A percentile compares a stretch with the other conserved stretches of the same genome.
phyloP scores from a whole-genome alignment of 1,140 invertebrate genomes.

The Oryzaephilus surinamensis region DNA sequence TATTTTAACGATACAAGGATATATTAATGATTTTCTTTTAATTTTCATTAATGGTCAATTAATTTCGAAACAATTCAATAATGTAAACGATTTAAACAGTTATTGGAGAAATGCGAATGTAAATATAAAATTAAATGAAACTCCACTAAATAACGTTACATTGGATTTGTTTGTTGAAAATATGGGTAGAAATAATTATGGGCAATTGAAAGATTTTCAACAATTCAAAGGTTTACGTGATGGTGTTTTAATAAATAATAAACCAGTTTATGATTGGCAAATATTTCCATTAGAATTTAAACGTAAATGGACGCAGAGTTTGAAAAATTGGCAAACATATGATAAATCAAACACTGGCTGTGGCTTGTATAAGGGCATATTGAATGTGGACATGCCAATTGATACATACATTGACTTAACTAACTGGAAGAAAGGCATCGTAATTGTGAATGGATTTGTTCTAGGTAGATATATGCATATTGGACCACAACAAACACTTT shows the following conservation, averaged over 20 bases:
- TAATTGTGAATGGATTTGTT: conserved; percentile 52
- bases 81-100: conserved; percentile 33
- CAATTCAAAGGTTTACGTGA: conserved; percentile 43
- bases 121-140: conserved; percentile 17
- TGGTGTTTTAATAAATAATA: conserved; percentile 38
- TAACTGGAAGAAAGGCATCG: conserved; percentile 42
- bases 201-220: conserved; percentile 34
- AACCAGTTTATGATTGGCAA: conserved; percentile 39
- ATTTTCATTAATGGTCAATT: conserved; percentile 35
- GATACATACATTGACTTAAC: conserved; percentile 33
- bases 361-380: conserved; percentile 19
- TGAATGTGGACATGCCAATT: conserved; percentile 7
- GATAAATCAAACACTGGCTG: conserved; percentile 17
- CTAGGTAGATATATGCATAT: conserved; percentile 43
- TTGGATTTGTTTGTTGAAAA: conserved; percentile 51
- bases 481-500: conserved; percentile 47
- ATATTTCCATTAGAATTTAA: conserved; percentile 48
- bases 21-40: conserved; percentile 41
- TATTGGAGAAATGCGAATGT: conserved; percentile 38
- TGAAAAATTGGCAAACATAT: conserved; percentile 11
- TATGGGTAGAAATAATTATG: conserved; percentile 46
- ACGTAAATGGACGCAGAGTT: conserved; percentile 31
- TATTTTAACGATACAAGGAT: conserved; percentile 33
- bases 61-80: conserved; percentile 27
- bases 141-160: conserved; percentile 22